phyloP scores from a whole-genome alignment of 2,113 vertebrate species.

The Podarcis muralis region DNA sequence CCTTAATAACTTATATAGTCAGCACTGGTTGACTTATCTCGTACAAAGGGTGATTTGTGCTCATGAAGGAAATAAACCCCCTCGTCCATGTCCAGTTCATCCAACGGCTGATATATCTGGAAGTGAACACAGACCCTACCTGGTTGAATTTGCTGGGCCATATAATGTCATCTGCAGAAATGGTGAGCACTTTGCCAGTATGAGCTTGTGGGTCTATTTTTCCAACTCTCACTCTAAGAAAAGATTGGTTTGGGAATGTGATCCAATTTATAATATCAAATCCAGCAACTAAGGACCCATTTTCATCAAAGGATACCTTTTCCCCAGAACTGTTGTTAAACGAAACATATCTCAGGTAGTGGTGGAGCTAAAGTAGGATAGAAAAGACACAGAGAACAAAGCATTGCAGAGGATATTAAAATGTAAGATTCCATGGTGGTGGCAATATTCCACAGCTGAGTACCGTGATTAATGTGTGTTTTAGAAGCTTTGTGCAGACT shows the following conservation, averaged over 20 bases:
- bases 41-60: no score
- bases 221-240: not conserved
- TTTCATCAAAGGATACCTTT: not conserved
- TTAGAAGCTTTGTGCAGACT: not conserved
- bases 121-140: not conserved
- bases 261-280: conserved; percentile 12
- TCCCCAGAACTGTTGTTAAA: conserved; percentile 12
- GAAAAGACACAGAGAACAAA: not conserved
- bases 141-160: not conserved
- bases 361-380: not conserved
- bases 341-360: not conserved
- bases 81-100: no score
- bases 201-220: not conserved
- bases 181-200: not conserved
- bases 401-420: not conserved
- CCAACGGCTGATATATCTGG: not conserved
- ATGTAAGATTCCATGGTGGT: not conserved
- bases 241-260: conserved; percentile 14
- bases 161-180: not conserved
- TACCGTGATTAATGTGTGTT: not conserved
- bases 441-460: no score
- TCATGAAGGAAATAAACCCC: no score
- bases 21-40: not conserved
- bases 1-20: no score
- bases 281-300: not conserved